These are phyloP conservation scores for Ascidia mentula DNA, from an alignment of 23 tunicate genomes.

Conservation along the genomic window DNA sequence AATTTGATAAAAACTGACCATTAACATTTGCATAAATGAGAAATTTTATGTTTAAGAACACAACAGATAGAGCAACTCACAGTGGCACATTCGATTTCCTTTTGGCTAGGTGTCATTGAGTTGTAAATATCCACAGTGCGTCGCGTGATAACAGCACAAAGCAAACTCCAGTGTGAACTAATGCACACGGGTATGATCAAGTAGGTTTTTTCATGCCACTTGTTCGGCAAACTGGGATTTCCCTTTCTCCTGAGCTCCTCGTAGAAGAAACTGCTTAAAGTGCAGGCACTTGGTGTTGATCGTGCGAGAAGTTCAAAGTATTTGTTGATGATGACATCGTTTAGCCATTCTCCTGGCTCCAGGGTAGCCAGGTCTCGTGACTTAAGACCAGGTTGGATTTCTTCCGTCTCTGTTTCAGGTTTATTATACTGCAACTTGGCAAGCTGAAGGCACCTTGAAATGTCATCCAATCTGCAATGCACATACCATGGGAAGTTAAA, in stretches of 20 bases:
- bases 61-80: too few species aligned
- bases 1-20: neutral
- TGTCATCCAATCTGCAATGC: constrained; percentile 48
- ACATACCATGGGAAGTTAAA: too few species aligned
- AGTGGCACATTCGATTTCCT: constrained; percentile 35
- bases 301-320: constrained; percentile 47
- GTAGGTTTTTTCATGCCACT: constrained; percentile 36
- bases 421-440: constrained; percentile 25
- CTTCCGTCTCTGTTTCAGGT: neutral
- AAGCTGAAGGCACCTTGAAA: constrained; percentile 6
- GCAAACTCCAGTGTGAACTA: constrained; percentile 72
- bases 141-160: constrained; percentile 21
- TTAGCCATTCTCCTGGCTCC: constrained; percentile 70
- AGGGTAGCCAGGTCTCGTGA: constrained; percentile 53
- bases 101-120: constrained; percentile 29
- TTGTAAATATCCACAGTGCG: constrained; percentile 48
- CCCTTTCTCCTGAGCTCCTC: constrained; percentile 50
- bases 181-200: constrained; percentile 61
- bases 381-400: constrained; percentile 72
- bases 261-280: constrained; percentile 71
- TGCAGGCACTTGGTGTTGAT: constrained; percentile 12
- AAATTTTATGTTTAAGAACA: too few species aligned
- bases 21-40: too few species aligned
- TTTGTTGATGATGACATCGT: constrained; percentile 80
- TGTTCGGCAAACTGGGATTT: constrained; percentile 43